These are phyloP conservation scores for Tetrapedia diversipes DNA, from an alignment of 2,888 invertebrate species.

Conservation along the genomic window DNA sequence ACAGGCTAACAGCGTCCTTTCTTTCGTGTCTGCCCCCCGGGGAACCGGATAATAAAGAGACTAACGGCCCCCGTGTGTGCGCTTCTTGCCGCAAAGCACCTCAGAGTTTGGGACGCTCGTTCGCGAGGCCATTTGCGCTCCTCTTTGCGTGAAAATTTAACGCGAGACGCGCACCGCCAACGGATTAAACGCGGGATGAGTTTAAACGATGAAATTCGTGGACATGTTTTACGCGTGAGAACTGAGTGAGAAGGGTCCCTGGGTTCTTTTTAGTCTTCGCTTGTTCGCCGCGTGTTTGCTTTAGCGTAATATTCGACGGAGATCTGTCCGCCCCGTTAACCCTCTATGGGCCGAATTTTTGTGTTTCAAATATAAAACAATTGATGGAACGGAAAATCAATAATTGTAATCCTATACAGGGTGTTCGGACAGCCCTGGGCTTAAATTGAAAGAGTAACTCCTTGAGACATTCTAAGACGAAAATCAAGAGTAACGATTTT, in stretches of 20 bases:
- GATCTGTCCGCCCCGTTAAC: too few relatives aligned
- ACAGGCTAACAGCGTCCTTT: not conserved
- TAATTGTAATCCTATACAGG: too few relatives aligned
- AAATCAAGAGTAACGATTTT: too few relatives aligned
- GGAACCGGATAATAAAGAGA: slow-evolving; percentile 45
- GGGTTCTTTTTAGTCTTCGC: not conserved
- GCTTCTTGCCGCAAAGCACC: slow-evolving; percentile 22
- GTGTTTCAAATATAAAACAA: too few relatives aligned
- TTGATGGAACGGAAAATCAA: too few relatives aligned
- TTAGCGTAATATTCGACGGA: not conserved
- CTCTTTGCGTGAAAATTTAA: slow-evolving; percentile 27
- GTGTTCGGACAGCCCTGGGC: too few relatives aligned
- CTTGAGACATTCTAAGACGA: too few relatives aligned
- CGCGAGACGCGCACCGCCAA: slow-evolving; percentile 4
- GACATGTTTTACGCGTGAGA: not conserved
- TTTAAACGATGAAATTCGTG: slow-evolving; percentile 2
- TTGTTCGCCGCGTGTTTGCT: not conserved
- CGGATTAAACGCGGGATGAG: slow-evolving; percentile 4
- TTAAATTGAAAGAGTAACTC: too few relatives aligned
- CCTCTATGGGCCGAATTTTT: too few relatives aligned
- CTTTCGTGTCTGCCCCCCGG: not conserved
- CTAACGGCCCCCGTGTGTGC: slow-evolving; percentile 21
- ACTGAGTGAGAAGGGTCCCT: not conserved
- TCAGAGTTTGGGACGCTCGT: slow-evolving; percentile 25
- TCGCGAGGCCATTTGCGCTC: slow-evolving; percentile 27